A percentile compares a stretch with the other conserved stretches of the same genome.
Evolutionary conservation across 1,140 invertebrate genomes (phyloP).

Genomic region (Bombus superbus): DNA sequence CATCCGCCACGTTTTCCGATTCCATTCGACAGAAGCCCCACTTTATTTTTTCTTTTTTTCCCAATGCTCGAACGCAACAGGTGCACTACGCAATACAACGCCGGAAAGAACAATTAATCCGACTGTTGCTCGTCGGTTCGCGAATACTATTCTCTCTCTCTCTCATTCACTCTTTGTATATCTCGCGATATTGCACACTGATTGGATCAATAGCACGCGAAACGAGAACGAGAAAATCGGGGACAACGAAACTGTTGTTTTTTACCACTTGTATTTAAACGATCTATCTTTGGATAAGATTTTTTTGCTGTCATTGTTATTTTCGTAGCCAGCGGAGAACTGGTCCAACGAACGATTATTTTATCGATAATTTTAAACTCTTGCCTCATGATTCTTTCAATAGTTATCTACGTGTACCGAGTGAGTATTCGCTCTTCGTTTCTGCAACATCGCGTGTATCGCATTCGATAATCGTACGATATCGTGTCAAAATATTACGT

Average conservation of each 20-base stretch:
- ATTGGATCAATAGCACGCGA: constrained; percentile 13
- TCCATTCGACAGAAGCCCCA: neutral
- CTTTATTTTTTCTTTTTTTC: neutral
- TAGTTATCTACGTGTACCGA: no score
- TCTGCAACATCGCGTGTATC: no score
- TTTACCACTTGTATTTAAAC: neutral
- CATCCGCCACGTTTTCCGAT: constrained; percentile 46
- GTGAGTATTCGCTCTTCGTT: no score
- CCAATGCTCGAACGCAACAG: constrained; percentile 25
- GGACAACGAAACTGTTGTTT: no score
- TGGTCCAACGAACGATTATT: neutral
- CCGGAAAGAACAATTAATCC: constrained; percentile 13
- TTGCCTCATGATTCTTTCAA: no score
- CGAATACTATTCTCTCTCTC: no score
- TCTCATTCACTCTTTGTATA: neutral
- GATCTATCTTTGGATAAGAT: neutral
- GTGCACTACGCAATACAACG: neutral
- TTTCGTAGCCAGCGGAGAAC: neutral
- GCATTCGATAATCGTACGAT: no score
- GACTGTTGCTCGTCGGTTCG: neutral
- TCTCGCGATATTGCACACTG: constrained; percentile 45
- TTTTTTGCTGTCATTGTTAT: neutral
- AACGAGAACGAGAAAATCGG: neutral
- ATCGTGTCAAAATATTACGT: no score
- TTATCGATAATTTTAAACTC: no score